These are phyloP conservation scores for Lathronympha strigana DNA, from an alignment of 2,888 invertebrate genomes.

Conservation along the genomic window DNA sequence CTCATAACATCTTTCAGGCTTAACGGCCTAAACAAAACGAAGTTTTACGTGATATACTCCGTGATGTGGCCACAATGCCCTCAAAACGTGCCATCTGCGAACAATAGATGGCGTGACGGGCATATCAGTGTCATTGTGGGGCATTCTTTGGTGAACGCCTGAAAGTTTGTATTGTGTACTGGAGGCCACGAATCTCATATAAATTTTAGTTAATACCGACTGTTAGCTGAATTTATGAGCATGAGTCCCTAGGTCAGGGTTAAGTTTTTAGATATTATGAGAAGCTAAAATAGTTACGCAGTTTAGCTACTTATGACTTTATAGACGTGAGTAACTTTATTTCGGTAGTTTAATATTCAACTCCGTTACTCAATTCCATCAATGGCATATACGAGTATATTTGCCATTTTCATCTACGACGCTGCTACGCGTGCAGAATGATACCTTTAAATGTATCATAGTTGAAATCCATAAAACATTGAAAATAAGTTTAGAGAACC, in stretches of 20 bases:
- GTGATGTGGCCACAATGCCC: constrained; percentile 26
- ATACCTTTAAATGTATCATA: too few relatives aligned
- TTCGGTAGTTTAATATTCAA: too few relatives aligned
- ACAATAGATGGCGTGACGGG: constrained; percentile 40
- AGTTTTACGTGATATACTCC: constrained; percentile 19
- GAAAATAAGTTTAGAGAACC: too few relatives aligned
- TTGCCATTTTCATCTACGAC: too few relatives aligned
- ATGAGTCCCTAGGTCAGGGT: background rate
- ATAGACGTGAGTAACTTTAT: too few relatives aligned
- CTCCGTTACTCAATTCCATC: too few relatives aligned
- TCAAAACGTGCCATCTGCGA: constrained; percentile 20
- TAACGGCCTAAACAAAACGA: constrained; percentile 17
- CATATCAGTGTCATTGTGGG: constrained; percentile 36
- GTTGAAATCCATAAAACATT: too few relatives aligned
- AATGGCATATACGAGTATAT: too few relatives aligned
- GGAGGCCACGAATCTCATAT: background rate
- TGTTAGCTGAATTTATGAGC: background rate
- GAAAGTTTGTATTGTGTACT: constrained; percentile 15
- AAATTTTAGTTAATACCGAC: background rate
- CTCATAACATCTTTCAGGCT: constrained; percentile 7
- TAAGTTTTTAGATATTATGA: too few relatives aligned
- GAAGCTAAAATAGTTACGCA: too few relatives aligned
- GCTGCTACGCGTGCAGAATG: too few relatives aligned
- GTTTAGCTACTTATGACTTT: too few relatives aligned
- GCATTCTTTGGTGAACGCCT: constrained; percentile 21